Evolutionary conservation across 1,140 invertebrate genomes (phyloP).

Genomic region (Papilio glaucus): DNA sequence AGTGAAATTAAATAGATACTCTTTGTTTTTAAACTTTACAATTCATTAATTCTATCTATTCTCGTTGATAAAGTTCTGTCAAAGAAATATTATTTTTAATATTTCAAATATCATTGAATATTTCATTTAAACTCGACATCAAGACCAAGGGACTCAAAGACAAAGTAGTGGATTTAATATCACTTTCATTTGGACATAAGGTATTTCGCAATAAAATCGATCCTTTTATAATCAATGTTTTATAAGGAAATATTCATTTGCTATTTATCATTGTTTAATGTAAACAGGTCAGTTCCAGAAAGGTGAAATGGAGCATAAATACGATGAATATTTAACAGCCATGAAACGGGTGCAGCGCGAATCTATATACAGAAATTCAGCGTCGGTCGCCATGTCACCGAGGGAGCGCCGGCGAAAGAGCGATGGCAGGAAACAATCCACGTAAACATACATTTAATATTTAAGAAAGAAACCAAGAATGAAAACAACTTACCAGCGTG

Average conservation of each 20-base stretch:
- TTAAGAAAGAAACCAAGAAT: too few relatives aligned
- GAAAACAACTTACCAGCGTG: too few relatives aligned
- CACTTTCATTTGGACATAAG: background rate
- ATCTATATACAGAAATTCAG: conserved; percentile 27
- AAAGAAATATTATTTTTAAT: background rate
- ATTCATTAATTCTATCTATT: background rate
- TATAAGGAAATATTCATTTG: background rate
- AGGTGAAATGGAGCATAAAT: conserved; percentile 38
- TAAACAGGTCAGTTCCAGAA: background rate
- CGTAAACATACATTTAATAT: conserved; percentile 18
- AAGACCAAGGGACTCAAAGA: background rate
- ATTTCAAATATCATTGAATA: too few relatives aligned
- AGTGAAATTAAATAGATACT: background rate
- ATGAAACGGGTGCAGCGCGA: conserved; percentile 50
- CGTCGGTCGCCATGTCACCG: conserved; percentile 43
- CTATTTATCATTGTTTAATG: background rate
- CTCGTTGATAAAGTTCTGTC: background rate
- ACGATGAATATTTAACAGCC: conserved; percentile 53
- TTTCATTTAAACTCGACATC: background rate
- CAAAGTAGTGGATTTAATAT: background rate
- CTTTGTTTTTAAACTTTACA: background rate
- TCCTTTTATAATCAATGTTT: background rate
- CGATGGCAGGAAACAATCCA: conserved; percentile 41
- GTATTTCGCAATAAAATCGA: background rate
- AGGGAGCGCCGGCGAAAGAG: conserved; percentile 46